Evolutionary conservation across 2,797 vertebrate species (phyloP).

Genomic region (Telmatherina bonti): DNA sequence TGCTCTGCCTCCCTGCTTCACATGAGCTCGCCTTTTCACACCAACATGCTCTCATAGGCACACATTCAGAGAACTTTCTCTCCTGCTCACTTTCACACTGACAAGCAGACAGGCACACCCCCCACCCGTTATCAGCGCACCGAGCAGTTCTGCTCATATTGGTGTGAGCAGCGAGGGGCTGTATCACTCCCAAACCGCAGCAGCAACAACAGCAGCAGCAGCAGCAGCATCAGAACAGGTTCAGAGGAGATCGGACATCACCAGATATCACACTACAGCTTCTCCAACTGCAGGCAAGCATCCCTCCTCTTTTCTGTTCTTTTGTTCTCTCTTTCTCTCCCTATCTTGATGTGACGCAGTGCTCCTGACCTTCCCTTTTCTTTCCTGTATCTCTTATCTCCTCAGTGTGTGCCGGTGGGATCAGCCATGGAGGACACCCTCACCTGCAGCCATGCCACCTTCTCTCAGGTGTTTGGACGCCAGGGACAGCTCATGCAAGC

Average conservation of each 20-base stretch:
- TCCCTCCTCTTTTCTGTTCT: not conserved
- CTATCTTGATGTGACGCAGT: conserved; percentile 63
- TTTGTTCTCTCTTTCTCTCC: conserved; percentile 7
- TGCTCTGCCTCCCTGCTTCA: conserved; percentile 38
- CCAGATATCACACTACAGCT: conserved; percentile 57
- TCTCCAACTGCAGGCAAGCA: conserved; percentile 59
- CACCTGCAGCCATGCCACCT: conserved; percentile 85
- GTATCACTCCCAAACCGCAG: conserved; percentile 58
- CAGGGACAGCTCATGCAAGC: conserved; percentile 88
- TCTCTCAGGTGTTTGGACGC: conserved; percentile 87
- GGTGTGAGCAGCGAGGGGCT: conserved; percentile 62
- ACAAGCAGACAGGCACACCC: conserved; percentile 57
- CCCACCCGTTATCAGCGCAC: conserved; percentile 68
- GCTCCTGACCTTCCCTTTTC: conserved; percentile 62
- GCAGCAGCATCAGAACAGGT: conserved; percentile 47
- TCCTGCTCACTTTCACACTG: conserved; percentile 44
- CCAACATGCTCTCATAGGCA: conserved; percentile 40
- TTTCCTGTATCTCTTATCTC: conserved; percentile 7
- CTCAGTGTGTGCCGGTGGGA: conserved; percentile 52
- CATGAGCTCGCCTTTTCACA: conserved; percentile 36
- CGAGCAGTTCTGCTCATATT: conserved; percentile 58
- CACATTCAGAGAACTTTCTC: conserved; percentile 70
- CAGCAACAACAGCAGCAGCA: conserved; percentile 37
- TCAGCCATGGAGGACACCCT: conserved; percentile 84
- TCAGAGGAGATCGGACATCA: conserved; percentile 56